Evolutionary conservation across 1,140 invertebrate genomes (phyloP).

Genomic region (Tribolium madens): DNA sequence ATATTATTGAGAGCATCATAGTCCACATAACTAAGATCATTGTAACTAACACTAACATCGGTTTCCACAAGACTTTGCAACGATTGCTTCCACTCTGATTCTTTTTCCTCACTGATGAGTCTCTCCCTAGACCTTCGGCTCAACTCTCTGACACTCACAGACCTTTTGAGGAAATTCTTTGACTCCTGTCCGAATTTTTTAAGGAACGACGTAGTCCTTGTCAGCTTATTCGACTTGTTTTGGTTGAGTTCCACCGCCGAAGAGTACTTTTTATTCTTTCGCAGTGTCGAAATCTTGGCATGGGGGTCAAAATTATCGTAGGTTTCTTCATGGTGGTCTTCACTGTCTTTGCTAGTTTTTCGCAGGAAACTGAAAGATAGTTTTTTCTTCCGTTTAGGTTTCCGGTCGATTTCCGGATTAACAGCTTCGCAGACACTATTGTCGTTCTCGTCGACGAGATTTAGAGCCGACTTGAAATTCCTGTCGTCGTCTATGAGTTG

Average conservation of each 20-base stretch:
- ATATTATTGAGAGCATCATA: slow-evolving; percentile 62
- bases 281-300: slow-evolving; percentile 43
- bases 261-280: slow-evolving; percentile 55
- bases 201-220: slow-evolving; percentile 57
- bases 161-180: slow-evolving; percentile 57
- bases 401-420: background rate
- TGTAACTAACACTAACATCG: slow-evolving; percentile 63
- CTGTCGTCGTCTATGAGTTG: no score
- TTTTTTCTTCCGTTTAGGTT: slow-evolving; percentile 53
- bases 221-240: slow-evolving; percentile 21
- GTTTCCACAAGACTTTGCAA: slow-evolving; percentile 63
- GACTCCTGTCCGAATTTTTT: slow-evolving; percentile 59
- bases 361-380: slow-evolving; percentile 53
- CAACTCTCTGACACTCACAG: slow-evolving; percentile 60
- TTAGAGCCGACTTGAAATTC: background rate
- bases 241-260: slow-evolving; percentile 57
- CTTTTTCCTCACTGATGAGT: slow-evolving; percentile 56
- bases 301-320: slow-evolving; percentile 53
- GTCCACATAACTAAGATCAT: slow-evolving; percentile 64
- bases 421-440: slow-evolving; percentile 38
- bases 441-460: slow-evolving; percentile 43
- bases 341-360: slow-evolving; percentile 48
- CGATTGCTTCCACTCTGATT: slow-evolving; percentile 61
- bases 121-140: slow-evolving; percentile 50
- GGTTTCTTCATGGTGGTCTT: slow-evolving; percentile 50